Evolutionary conservation across 2,888 invertebrate species (phyloP).

Genomic region (Drosophila hamatofila): DNA sequence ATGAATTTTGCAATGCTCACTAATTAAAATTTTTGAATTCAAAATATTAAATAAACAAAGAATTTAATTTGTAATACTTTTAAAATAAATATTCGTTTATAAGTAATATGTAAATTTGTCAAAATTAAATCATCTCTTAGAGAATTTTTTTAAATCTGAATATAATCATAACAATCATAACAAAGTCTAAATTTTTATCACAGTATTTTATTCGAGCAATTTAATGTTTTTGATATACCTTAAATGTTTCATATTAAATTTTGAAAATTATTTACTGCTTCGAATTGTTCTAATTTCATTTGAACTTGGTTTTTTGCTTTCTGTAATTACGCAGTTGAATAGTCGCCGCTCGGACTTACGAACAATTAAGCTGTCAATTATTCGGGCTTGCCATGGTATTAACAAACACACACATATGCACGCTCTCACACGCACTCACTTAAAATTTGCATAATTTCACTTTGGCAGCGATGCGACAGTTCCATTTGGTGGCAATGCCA

Average conservation of each 20-base stretch:
- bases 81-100: too few species aligned
- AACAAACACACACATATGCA: conserved; percentile 3
- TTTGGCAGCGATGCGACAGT: conserved; percentile 44
- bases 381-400: conserved; percentile 18
- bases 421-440: conserved; percentile 3
- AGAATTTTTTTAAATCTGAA: too few species aligned
- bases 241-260: background rate
- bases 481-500: conserved; percentile 57
- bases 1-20: too few species aligned
- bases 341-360: conserved; percentile 25
- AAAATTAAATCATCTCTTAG: too few species aligned
- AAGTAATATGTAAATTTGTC: too few species aligned
- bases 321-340: conserved; percentile 57
- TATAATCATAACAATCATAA: too few species aligned
- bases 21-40: too few species aligned
- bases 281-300: conserved; percentile 1
- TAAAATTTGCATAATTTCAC: conserved; percentile 75
- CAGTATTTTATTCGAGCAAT: background rate
- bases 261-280: background rate
- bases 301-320: conserved; percentile 23
- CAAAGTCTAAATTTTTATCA: background rate
- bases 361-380: conserved; percentile 12
- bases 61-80: too few species aligned
- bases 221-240: background rate
- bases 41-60: too few species aligned